These are phyloP conservation scores for Lomographa bimaculata DNA, from an alignment of 2,888 invertebrate genomes.

Conservation along the genomic window DNA sequence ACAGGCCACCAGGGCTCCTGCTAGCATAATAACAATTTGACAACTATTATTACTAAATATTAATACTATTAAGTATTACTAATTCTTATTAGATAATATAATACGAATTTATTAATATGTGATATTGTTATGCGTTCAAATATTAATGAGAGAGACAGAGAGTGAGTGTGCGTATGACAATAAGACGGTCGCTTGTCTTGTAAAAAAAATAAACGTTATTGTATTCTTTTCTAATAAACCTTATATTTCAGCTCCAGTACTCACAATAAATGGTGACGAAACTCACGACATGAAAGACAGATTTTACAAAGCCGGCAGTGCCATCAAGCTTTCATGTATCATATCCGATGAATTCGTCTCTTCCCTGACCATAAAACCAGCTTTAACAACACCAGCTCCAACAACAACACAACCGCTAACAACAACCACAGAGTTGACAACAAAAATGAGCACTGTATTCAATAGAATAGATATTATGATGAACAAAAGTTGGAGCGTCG, in stretches of 20 bases:
- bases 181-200: too few relatives aligned
- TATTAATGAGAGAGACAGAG: too few relatives aligned
- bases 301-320: conserved; percentile 89
- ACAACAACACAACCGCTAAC: conserved; percentile 57
- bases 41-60: too few relatives aligned
- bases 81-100: too few relatives aligned
- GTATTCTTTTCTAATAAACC: conserved; percentile 1
- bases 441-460: conserved; percentile 72
- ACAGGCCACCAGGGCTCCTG: too few relatives aligned
- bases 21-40: too few relatives aligned
- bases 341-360: conserved; percentile 72
- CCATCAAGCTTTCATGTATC: conserved; percentile 87
- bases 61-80: too few relatives aligned
- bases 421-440: conserved; percentile 70
- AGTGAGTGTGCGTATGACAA: too few relatives aligned
- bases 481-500: conserved; percentile 80
- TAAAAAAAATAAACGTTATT: too few relatives aligned
- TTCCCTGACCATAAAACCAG: conserved; percentile 55
- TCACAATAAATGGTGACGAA: conserved; percentile 88
- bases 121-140: too few relatives aligned
- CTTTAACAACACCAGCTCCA: conserved; percentile 49
- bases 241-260: conserved; percentile 85
- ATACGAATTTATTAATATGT: too few relatives aligned
- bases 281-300: conserved; percentile 87
- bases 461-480: conserved; percentile 79